phyloP scores from a whole-genome alignment of 2,888 invertebrate genomes.

The Synergus itoensis region DNA sequence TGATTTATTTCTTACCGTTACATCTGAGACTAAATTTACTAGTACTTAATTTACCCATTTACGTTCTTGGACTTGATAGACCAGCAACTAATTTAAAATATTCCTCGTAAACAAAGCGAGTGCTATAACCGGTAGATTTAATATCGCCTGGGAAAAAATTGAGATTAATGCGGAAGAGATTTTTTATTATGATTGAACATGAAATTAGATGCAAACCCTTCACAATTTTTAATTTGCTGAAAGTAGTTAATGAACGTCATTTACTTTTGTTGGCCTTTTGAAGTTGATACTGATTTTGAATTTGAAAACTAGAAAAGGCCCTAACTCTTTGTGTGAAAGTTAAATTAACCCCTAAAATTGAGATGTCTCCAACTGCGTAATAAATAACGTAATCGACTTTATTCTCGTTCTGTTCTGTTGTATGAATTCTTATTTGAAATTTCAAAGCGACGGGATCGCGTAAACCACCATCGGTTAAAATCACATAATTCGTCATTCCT shows the following conservation, averaged over 20 bases:
- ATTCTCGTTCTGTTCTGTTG: conserved; percentile 22
- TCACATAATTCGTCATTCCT: conserved; percentile 51
- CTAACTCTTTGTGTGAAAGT: neutral
- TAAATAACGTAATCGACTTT: conserved; percentile 46
- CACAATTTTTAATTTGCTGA: neutral
- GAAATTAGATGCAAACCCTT: neutral
- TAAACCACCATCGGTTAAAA: conserved; percentile 52
- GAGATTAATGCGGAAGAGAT: neutral
- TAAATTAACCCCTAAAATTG: conserved; percentile 21
- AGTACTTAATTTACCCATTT: conserved; percentile 39
- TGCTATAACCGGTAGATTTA: neutral
- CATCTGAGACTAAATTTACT: conserved; percentile 31
- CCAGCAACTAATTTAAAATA: conserved; percentile 37
- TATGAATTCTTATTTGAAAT: conserved; percentile 32
- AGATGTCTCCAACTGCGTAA: conserved; percentile 51
- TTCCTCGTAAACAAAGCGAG: conserved; percentile 27
- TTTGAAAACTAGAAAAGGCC: conserved; percentile 6
- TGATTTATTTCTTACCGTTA: conserved; percentile 42
- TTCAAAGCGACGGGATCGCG: conserved; percentile 33
- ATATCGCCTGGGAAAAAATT: neutral
- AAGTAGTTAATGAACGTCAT: neutral
- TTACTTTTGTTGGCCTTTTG: neutral
- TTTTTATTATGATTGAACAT: neutral
- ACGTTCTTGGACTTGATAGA: conserved; percentile 33
- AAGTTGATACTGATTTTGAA: neutral